These are phyloP conservation scores for Dolichallabes microphthalmus DNA, from an alignment of 2,113 vertebrate genomes.

Conservation along the genomic window DNA sequence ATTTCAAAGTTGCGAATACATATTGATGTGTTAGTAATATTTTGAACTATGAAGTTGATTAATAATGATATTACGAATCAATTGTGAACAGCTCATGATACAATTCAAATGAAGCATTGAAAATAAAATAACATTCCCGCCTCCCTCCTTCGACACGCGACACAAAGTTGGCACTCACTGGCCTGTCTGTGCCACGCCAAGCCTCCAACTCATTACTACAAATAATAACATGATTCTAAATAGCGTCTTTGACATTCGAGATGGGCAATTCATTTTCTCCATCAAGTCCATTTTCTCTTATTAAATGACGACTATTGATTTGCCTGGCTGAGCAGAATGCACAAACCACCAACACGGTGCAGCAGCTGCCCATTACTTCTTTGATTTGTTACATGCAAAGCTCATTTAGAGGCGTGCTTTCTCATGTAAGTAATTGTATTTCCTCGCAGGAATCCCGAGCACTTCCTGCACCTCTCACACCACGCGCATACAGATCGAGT, in stretches of 20 bases:
- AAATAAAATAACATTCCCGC: slow-evolving; percentile 14
- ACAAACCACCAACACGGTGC: slow-evolving; percentile 42
- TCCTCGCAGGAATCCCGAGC: slow-evolving; percentile 57
- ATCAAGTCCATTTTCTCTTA: slow-evolving; percentile 57
- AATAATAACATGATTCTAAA: slow-evolving; percentile 54
- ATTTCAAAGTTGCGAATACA: neutral
- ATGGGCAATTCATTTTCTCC: slow-evolving; percentile 63
- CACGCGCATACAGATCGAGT: slow-evolving; percentile 50
- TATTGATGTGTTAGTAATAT: neutral
- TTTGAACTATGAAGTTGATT: slow-evolving; percentile 15
- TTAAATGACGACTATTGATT: slow-evolving; percentile 74
- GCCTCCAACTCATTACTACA: slow-evolving; percentile 46
- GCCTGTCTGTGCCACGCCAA: slow-evolving; percentile 39
- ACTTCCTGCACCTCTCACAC: slow-evolving; percentile 13
- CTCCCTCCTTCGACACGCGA: neutral
- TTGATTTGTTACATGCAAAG: slow-evolving; percentile 68
- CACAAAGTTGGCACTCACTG: slow-evolving; percentile 4
- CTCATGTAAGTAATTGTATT: slow-evolving; percentile 70
- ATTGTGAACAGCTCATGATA: slow-evolving; percentile 3
- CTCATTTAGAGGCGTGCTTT: slow-evolving; percentile 64
- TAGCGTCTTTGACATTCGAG: slow-evolving; percentile 59
- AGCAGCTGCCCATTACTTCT: slow-evolving; percentile 60
- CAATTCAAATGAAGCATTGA: slow-evolving; percentile 32
- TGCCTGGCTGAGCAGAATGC: slow-evolving; percentile 55
- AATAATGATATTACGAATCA: neutral